Evolutionary conservation across 2,888 invertebrate genomes (phyloP).

Genomic region (Seladonia tumulorum): DNA sequence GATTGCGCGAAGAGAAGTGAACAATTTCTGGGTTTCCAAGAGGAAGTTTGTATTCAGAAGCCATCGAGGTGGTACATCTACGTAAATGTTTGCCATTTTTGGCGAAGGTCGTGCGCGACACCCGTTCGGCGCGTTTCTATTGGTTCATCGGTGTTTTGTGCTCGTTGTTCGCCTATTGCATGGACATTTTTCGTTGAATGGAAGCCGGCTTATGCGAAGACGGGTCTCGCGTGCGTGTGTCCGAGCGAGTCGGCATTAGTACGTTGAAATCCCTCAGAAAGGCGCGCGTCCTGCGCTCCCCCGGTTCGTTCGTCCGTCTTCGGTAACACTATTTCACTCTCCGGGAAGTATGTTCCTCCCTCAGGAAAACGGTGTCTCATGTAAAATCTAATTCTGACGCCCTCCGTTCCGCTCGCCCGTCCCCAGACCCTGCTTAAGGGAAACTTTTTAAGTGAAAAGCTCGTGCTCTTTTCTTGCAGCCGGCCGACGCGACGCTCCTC

Average conservation of each 20-base stretch:
- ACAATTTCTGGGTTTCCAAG: no score
- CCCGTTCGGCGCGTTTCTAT: background rate
- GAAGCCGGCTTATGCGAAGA: conserved; percentile 37
- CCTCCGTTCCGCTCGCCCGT: conserved; percentile 44
- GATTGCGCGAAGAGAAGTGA: no score
- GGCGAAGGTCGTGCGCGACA: background rate
- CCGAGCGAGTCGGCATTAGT: conserved; percentile 51
- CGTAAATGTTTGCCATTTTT: background rate
- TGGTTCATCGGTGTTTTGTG: background rate
- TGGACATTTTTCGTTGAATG: conserved; percentile 6
- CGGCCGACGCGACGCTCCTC: conserved; percentile 33
- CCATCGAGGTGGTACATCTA: no score
- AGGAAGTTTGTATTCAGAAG: no score
- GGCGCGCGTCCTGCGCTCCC: conserved; percentile 26
- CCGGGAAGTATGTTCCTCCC: conserved; percentile 38
- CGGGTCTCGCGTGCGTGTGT: conserved; percentile 34
- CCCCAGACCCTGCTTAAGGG: conserved; percentile 65
- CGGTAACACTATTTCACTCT: conserved; percentile 68
- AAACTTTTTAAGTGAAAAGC: conserved; percentile 75
- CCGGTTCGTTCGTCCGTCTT: conserved; percentile 33
- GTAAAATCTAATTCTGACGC: conserved; percentile 71
- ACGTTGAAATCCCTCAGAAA: conserved; percentile 49
- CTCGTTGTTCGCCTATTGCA: background rate
- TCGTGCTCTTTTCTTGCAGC: conserved; percentile 57
- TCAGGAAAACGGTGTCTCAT: conserved; percentile 64